Evolutionary conservation across 2,113 vertebrate genomes (phyloP).

Genomic region (Apteryx owenii): DNA sequence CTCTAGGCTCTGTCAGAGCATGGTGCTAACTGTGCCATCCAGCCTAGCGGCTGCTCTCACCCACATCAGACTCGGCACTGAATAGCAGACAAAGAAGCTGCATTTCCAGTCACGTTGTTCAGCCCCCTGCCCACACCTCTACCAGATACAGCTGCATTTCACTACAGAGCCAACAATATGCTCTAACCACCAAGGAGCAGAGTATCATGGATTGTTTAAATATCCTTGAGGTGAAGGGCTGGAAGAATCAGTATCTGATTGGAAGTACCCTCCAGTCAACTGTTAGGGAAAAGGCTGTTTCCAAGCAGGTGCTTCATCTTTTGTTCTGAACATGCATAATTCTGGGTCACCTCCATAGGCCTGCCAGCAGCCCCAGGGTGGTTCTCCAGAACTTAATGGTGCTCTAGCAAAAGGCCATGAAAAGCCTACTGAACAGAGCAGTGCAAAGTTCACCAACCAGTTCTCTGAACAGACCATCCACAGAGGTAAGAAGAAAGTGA

Average conservation of each 20-base stretch:
- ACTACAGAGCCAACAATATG: no score
- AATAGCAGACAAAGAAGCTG: no score
- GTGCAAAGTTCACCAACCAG: neutral
- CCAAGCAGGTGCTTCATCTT: neutral
- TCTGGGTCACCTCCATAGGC: neutral
- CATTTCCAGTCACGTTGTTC: no score
- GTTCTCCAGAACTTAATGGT: neutral
- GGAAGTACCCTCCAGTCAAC: neutral
- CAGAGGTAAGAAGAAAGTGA: conserved; percentile 25
- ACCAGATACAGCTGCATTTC: no score
- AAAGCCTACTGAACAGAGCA: neutral
- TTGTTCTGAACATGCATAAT: neutral
- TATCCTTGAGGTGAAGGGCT: neutral
- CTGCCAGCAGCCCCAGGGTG: neutral
- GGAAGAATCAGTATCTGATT: neutral
- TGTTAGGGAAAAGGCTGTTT: neutral
- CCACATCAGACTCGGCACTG: no score
- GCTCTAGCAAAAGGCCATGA: neutral
- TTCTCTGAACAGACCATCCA: conserved; percentile 24
- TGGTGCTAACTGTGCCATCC: no score
- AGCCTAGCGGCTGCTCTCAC: no score
- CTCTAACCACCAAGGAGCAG: no score
- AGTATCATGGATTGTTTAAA: no score
- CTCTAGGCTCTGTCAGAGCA: no score
- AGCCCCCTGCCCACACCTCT: no score